Conservation (phyloP, 2,797 vertebrate genomes). For the Fratercula arctica region DNA sequence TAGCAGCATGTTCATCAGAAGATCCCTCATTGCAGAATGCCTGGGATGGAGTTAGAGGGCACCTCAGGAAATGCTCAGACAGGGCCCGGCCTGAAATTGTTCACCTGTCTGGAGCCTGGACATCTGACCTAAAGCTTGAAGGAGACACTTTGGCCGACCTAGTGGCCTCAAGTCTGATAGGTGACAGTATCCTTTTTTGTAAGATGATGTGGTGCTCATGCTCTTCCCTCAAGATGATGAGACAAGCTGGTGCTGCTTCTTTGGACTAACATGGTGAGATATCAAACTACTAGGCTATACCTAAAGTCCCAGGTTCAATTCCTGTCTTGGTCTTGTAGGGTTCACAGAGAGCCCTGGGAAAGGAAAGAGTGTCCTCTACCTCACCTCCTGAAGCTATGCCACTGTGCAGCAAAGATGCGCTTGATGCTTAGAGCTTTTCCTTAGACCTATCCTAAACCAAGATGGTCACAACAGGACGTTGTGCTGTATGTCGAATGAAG, state of each 20-base stretch:
- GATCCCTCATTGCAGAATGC: background rate
- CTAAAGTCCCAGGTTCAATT: background rate
- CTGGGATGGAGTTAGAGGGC: background rate
- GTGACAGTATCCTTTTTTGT: background rate
- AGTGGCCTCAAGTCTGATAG: background rate
- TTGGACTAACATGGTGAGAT: background rate
- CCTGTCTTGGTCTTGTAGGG: background rate
- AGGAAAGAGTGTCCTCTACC: background rate
- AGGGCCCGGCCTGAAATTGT: background rate
- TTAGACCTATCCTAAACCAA: background rate
- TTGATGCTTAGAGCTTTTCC: background rate
- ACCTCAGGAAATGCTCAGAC: background rate
- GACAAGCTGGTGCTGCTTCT: background rate
- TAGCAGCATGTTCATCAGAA: background rate
- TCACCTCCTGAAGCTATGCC: background rate
- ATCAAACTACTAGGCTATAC: background rate
- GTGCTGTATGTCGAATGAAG: background rate
- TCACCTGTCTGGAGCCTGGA: background rate
- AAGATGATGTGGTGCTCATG: background rate
- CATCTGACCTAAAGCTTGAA: background rate
- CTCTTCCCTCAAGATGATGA: background rate
- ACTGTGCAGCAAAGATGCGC: background rate
- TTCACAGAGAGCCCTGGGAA: background rate
- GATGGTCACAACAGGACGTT: background rate
- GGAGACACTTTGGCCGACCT: background rate